Base-by-base conservation (phyloP, 2,113 vertebrate genomes). In the Bubo scandiacus region DNA sequence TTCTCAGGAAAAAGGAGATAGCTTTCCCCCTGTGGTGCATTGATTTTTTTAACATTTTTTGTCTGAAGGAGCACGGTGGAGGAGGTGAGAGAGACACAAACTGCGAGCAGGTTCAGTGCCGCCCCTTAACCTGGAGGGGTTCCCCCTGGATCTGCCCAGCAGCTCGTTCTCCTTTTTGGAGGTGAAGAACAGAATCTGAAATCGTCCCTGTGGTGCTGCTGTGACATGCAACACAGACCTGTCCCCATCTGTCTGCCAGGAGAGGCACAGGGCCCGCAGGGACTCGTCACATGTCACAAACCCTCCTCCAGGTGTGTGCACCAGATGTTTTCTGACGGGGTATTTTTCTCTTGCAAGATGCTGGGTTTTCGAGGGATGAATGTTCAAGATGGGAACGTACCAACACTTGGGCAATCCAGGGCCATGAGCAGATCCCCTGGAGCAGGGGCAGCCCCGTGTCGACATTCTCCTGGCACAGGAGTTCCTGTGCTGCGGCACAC, bases 391-490 rank as follows among this genome's bases (percentile, higher is more conserved):
- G 52, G 52, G 30, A 21, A 42, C 1, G 51, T 4, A 5, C 38
- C 34, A 57, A 1, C 32, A 5, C 36, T 57, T 15, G 45, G 40
- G 20, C 45, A 6, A 3, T 4, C 12, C 45, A 7, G 25, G n/a
- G 40, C 29, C 32, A 0, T 0, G 63, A 25, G 52, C 3, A 2
- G 57, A 30, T 21, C 27, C 32, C 36, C 49, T 14, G 55, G 5
- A 6, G 61, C 1, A 1, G 5, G 26, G 27, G 16, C 25, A 51
- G 11, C 20, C 32, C 84, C 2, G 2, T 1, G 27, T 27, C 32
- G 15, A 0, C 0, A 0, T 5, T n/a, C 15, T 25, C 61, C 27
- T 36, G 88, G 25, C 42, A 62, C 29, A 0, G 20, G 73, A 27
- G 30, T 17, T 84, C 10, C 6, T 54, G 51, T 65, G 42, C 34